Evolutionary conservation across 2,113 vertebrate genomes (phyloP).

Genomic region (Dipodomys spectabilis): DNA sequence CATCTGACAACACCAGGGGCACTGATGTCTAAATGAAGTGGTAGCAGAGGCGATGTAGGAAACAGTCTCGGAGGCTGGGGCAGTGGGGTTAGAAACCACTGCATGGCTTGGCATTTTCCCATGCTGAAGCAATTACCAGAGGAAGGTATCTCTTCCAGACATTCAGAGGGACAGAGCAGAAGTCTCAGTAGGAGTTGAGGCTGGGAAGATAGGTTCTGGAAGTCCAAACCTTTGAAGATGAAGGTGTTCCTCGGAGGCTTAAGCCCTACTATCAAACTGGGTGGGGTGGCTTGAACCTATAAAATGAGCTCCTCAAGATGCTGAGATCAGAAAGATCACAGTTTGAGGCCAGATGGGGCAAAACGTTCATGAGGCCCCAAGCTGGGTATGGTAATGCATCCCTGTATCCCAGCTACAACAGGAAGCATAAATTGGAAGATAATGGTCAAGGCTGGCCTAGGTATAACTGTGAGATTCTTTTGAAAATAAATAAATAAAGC

Average conservation of each 20-base stretch:
- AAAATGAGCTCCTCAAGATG: no score
- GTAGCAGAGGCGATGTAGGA: not conserved
- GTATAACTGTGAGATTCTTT: no score
- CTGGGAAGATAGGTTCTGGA: not conserved
- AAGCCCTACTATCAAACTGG: not conserved
- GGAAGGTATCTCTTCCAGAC: conserved; percentile 2
- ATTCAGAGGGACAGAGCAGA: not conserved
- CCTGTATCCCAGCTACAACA: no score
- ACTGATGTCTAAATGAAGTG: not conserved
- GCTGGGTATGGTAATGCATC: no score
- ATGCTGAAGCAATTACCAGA: not conserved
- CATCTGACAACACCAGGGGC: not conserved
- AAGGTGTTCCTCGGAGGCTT: not conserved
- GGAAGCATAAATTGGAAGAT: no score
- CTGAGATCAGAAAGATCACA: no score
- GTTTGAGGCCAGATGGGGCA: no score
- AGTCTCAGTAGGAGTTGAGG: not conserved
- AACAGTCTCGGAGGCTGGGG: not conserved
- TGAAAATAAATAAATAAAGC: no score
- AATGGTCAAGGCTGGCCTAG: no score
- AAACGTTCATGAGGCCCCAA: no score
- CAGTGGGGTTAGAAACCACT: not conserved
- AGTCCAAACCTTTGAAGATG: not conserved
- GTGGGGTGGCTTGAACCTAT: no score
- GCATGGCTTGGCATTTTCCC: not conserved